Base-by-base conservation (phyloP, 2,888 invertebrate species). In the Encarsia formosa region DNA sequence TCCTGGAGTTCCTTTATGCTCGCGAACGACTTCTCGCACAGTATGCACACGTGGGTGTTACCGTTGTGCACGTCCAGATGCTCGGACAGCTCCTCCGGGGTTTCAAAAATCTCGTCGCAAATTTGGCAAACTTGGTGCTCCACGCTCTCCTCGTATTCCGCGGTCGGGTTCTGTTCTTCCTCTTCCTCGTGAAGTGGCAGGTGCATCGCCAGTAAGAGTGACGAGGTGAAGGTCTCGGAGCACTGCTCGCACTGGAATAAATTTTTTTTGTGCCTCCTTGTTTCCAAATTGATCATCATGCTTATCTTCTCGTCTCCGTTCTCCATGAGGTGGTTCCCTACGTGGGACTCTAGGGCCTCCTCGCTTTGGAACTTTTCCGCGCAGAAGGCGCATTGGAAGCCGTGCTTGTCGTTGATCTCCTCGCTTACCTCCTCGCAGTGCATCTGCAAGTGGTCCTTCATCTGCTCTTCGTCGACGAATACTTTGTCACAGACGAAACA, bases 401-500 rank as follows among this genome's bases (percentile, higher is more conserved):
- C n/a, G 24, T 18, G 47, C 9, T 54, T 51, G 0, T 54, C 57
- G 18, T 50, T 46, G 5, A 48, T 65, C 13, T 64, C 64, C 19
- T 66, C 70, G 42, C 70, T 71, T 8, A 64, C 61, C 20, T 71
- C 70, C 26, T 73, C 71, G 46, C 71, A 71, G 53, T 74, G 73
- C 31, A 69, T 66, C 16, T 73, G 71, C 15, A 74, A 57, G 58
- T 74, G 73, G 54, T 72, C 70, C 45, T 72, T 72, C 29, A 74
- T 57, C 32, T 70, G 52, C 16, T 69, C 68, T 26, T 71, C 68
- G 19, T 70, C 67, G 0, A 65, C 65, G 31, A 74, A 73, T 4
- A 63, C 66, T 35, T 72, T 73, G 24, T 73, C 70, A 20, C 73
- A 74, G 4, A 74, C 66, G 43, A 72, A 73, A 54, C 73, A 74